A percentile compares a stretch with the other conserved stretches of the same genome.
Evolutionary conservation across 2,888 invertebrate genomes (phyloP).

Genomic region (Euclidia mi): DNA sequence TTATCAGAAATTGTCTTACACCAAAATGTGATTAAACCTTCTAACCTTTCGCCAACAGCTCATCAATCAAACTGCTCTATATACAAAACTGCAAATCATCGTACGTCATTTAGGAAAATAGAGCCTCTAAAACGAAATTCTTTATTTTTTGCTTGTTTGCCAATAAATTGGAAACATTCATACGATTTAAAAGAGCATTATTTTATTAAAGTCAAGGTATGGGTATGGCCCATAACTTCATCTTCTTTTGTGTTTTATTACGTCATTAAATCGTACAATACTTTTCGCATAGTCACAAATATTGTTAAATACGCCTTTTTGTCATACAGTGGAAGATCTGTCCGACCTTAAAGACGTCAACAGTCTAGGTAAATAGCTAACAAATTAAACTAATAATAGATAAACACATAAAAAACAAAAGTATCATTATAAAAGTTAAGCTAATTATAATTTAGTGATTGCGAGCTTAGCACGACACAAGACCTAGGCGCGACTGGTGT

Average conservation of each 20-base stretch:
- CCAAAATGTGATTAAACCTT: slow-evolving; percentile 40
- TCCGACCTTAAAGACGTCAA: no score
- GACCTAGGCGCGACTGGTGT: slow-evolving; percentile 68
- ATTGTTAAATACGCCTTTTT: no score
- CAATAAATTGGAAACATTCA: slow-evolving; percentile 12
- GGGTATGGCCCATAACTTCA: no score
- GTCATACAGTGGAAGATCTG: no score
- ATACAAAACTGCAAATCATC: slow-evolving; percentile 62
- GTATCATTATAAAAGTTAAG: slow-evolving; percentile 25
- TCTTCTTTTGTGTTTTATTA: no score
- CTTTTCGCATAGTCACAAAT: no score
- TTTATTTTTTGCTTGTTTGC: slow-evolving; percentile 16
- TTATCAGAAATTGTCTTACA: slow-evolving; percentile 4
- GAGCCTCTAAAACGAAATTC: slow-evolving; percentile 16
- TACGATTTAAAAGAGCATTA: background rate
- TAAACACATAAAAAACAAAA: slow-evolving; percentile 25
- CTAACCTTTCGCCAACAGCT: slow-evolving; percentile 26
- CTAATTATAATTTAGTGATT: slow-evolving; percentile 74
- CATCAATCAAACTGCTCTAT: slow-evolving; percentile 56
- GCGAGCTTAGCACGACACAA: slow-evolving; percentile 63
- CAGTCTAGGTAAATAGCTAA: no score
- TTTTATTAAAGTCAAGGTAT: background rate
- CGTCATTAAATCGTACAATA: no score
- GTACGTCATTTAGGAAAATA: slow-evolving; percentile 51
- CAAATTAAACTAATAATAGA: background rate